These are phyloP conservation scores for Alligator sinensis DNA, from an alignment of 2,113 vertebrate genomes.

Conservation along the genomic window DNA sequence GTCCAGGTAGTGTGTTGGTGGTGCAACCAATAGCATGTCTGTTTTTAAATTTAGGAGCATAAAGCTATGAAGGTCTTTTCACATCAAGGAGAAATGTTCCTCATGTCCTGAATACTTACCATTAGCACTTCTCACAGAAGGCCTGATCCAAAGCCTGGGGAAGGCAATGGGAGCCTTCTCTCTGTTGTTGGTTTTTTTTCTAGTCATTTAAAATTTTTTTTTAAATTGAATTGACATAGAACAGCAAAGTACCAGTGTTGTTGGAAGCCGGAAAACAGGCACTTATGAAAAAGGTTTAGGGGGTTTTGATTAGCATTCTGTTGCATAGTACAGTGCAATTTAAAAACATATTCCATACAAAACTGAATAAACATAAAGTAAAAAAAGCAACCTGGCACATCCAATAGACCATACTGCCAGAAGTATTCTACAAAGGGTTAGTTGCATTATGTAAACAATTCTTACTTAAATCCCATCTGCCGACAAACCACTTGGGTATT, in stretches of 20 bases:
- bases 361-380: not conserved
- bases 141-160: not conserved
- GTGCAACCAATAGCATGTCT: not conserved
- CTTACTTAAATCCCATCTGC: conserved; percentile 95
- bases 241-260: not conserved
- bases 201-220: not conserved
- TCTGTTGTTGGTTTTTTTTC: not conserved
- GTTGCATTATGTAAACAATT: not conserved
- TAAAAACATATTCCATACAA: not conserved
- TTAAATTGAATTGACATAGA: not conserved
- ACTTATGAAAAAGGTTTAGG: not conserved
- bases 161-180: not conserved
- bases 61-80: conserved; percentile 1
- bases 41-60: not conserved
- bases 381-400: not conserved
- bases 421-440: not conserved
- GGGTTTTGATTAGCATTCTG: not conserved
- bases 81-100: conserved; percentile 21
- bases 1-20: not conserved
- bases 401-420: not conserved
- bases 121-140: not conserved
- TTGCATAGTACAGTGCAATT: not conserved
- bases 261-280: not conserved
- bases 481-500: conserved; percentile 91
- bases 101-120: conserved; percentile 14